Evolutionary conservation across 2,888 invertebrate species (phyloP).

Genomic region (Pocota personata): DNA sequence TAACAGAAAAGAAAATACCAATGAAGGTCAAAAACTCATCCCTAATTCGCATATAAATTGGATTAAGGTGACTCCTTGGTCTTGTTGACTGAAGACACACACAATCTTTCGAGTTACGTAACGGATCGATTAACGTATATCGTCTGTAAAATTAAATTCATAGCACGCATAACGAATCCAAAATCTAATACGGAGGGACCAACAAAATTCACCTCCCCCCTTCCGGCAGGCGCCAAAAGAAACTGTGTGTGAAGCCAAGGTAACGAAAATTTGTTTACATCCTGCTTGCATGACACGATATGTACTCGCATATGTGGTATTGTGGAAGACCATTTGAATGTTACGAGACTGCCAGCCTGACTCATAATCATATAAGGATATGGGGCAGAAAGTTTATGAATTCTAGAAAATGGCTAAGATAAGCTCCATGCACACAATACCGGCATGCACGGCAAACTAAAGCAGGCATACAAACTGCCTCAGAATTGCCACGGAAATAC

Average conservation of each 20-base stretch:
- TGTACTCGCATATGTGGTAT: background rate
- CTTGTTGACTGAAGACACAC: constrained; percentile 41
- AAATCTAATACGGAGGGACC: constrained; percentile 28
- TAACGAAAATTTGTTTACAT: constrained; percentile 63
- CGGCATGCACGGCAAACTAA: constrained; percentile 46
- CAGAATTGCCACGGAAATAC: constrained; percentile 5
- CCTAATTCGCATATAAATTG: constrained; percentile 17
- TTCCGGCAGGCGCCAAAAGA: background rate
- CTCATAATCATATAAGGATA: constrained; percentile 61
- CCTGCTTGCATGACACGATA: constrained; percentile 60
- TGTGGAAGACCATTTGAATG: constrained; percentile 38
- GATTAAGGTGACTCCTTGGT: constrained; percentile 26
- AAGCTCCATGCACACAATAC: constrained; percentile 64
- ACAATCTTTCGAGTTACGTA: constrained; percentile 41
- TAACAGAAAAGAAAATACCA: background rate
- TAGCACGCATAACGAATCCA: constrained; percentile 56
- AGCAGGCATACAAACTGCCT: constrained; percentile 1
- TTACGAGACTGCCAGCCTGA: constrained; percentile 5
- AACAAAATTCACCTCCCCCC: background rate
- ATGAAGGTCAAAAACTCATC: constrained; percentile 18
- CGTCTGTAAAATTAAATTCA: constrained; percentile 70
- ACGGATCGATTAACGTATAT: constrained; percentile 67
- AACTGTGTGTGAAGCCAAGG: constrained; percentile 19
- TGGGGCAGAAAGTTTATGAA: constrained; percentile 68
- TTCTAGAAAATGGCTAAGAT: constrained; percentile 67